These are phyloP conservation scores for Anthonomus grandis DNA, from an alignment of 1,140 invertebrate genomes.

Conservation along the genomic window DNA sequence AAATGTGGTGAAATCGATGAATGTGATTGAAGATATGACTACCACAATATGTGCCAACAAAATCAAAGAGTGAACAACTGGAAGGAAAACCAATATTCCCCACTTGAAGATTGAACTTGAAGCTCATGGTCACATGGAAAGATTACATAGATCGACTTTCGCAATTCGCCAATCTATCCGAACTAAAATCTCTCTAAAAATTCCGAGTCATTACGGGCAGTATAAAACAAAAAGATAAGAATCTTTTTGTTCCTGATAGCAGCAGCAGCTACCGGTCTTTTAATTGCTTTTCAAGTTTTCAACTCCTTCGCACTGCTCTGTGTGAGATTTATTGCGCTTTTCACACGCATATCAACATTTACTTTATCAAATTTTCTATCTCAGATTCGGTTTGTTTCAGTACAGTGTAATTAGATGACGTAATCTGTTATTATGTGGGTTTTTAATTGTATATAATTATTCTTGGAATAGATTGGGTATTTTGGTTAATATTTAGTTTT, in stretches of 20 bases:
- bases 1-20: too few relatives aligned
- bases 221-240: constrained; percentile 19
- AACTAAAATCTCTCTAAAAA: background rate
- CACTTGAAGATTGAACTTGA: too few relatives aligned
- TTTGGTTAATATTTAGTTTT: too few relatives aligned
- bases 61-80: too few relatives aligned
- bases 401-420: constrained; percentile 1
- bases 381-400: constrained; percentile 7
- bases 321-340: constrained; percentile 19
- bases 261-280: constrained; percentile 22
- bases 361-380: constrained; percentile 1
- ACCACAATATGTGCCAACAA: too few relatives aligned
- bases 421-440: too few relatives aligned
- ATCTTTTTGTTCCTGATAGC: constrained; percentile 23
- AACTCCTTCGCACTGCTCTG: constrained; percentile 24
- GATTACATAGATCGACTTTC: too few relatives aligned
- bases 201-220: constrained; percentile 13
- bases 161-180: background rate
- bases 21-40: too few relatives aligned
- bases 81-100: too few relatives aligned
- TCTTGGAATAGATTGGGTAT: too few relatives aligned
- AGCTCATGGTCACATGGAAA: too few relatives aligned
- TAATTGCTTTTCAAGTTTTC: constrained; percentile 27
- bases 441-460: too few relatives aligned
- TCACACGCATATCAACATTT: constrained; percentile 20